Evolutionary conservation across 2,888 invertebrate genomes (phyloP), one percentile per base, ranked within the genome.

Genomic region (Polia nebulosa): DNA sequence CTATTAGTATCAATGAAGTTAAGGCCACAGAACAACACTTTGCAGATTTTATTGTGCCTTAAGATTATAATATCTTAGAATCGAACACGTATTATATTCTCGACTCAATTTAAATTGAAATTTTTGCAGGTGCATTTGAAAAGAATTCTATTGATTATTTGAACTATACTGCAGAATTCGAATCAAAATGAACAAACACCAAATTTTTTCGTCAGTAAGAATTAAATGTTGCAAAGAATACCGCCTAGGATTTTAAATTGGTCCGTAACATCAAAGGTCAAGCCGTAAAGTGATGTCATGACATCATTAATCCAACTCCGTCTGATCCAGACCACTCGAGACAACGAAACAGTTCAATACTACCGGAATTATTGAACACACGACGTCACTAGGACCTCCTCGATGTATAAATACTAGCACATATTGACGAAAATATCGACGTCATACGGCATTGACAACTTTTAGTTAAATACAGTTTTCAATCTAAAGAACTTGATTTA

Each of bases 371-470:
- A 70, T 81, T 81, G 41, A 57, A 53, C 29, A 27, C n/a, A 61
- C 52, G 65, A 84, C 80, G 79, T 76, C 80, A 76, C 59, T 17
- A 29, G 60, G 57, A 58, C 67, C 72, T 66, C 53, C 49, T 63
- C 58, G 62, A 64, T 70, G 55, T 80, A 82, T 82, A 83, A 84
- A 86, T 82, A 87, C 71, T 61, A 67, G 60, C 61, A 72, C 65
- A 69, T 75, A 66, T 63, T 68, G 74, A 76, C 81, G 81, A 80
- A 72, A 80, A 76, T 65, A 61, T 1, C 55, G 58, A 75, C 85
- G 86, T 84, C 87, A 85, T 58, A 47, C 58, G 79, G 70, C 83
- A 83, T 76, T 85, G 83, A 83, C 81, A 79, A 78, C 70, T 80
- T 78, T 69, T 76, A 72, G 60, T 59, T 70, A 45, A 56, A 63